A percentile compares a stretch with the other conserved stretches of the same genome.
phyloP scores from a whole-genome alignment of 2,113 vertebrate species.

The Ploceus nigricollis region DNA sequence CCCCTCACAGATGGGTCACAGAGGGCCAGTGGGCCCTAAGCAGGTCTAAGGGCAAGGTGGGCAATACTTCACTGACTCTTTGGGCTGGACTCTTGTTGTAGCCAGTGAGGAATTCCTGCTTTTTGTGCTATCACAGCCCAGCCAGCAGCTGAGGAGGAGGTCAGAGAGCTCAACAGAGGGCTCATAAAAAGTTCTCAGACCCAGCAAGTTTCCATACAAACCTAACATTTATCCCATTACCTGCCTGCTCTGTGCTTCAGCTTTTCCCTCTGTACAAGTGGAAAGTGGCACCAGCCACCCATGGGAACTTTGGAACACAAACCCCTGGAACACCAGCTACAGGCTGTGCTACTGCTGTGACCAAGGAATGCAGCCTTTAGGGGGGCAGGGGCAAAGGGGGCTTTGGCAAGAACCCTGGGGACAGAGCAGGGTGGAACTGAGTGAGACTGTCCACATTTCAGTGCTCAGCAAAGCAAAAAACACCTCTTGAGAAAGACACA shows the following conservation, averaged over 20 bases:
- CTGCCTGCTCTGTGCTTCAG: not conserved
- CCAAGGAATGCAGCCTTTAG: too few species aligned
- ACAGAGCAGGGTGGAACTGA: not conserved
- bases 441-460: not conserved
- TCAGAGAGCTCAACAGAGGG: not conserved
- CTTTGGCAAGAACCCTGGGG: not conserved
- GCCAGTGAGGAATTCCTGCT: not conserved
- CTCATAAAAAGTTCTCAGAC: not conserved
- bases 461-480: not conserved
- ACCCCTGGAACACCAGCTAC: fast-evolving
- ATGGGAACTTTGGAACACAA: not conserved
- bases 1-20: fast-evolving
- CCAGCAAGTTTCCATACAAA: not conserved
- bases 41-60: too few species aligned
- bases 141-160: not conserved
- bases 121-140: not conserved
- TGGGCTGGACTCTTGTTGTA: not conserved
- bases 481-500: not conserved
- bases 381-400: not conserved
- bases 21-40: fast-evolving
- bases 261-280: not conserved
- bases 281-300: not conserved
- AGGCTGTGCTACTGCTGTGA: fast-evolving
- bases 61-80: not conserved
- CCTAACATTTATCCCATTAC: not conserved